phyloP scores from a whole-genome alignment of 2,888 invertebrate genomes.

The Capitulum mitella region DNA sequence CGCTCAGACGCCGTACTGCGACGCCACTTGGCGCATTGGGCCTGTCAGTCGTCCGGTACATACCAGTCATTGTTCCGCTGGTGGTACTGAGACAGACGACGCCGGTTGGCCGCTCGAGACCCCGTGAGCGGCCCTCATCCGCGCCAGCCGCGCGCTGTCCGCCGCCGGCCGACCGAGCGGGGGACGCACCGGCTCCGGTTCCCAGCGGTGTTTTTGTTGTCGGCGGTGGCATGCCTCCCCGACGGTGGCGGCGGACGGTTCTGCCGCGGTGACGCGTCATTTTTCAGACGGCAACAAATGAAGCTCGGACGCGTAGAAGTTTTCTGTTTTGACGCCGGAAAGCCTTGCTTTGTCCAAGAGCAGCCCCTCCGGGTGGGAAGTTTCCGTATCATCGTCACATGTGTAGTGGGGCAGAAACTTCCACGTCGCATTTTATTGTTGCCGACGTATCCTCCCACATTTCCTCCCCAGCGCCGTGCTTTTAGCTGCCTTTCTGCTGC shows the following conservation, averaged over 20 bases:
- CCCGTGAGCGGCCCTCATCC: too few relatives aligned
- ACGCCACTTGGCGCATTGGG: too few relatives aligned
- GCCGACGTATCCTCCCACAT: background rate
- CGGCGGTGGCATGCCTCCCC: background rate
- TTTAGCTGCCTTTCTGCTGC: background rate
- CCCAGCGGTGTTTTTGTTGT: too few relatives aligned
- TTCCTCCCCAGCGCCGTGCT: background rate
- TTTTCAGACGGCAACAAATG: background rate
- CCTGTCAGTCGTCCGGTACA: too few relatives aligned
- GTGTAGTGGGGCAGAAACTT: background rate
- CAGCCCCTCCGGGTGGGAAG: background rate
- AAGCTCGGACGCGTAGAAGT: background rate
- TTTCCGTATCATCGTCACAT: background rate
- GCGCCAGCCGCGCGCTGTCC: too few relatives aligned
- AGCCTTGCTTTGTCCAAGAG: too few relatives aligned
- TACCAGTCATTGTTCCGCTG: too few relatives aligned
- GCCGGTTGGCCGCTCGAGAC: too few relatives aligned
- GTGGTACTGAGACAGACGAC: too few relatives aligned
- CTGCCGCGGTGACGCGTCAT: background rate
- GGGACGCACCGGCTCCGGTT: too few relatives aligned
- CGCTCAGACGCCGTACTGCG: too few relatives aligned
- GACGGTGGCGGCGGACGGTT: background rate
- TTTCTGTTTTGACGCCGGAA: background rate
- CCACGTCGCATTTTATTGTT: background rate
- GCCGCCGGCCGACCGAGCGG: too few relatives aligned